These are phyloP conservation scores for Tanypteryx hageni DNA, from an alignment of 2,888 invertebrate species.

Conservation along the genomic window DNA sequence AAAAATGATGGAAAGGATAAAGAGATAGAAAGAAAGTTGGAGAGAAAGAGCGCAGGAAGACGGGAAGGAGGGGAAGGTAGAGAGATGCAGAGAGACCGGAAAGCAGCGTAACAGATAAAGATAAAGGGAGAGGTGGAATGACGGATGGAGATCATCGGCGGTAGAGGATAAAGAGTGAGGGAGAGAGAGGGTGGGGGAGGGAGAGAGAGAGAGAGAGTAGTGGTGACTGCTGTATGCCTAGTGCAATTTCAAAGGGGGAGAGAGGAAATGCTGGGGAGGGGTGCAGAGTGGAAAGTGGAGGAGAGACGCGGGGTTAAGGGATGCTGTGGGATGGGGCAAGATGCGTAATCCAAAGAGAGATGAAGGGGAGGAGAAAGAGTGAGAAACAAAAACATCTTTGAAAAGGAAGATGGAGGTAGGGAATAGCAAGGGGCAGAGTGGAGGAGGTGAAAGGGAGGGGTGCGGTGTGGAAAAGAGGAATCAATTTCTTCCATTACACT, in stretches of 20 bases:
- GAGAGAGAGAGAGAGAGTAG: background rate
- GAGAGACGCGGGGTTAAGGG: background rate
- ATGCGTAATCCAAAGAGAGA: background rate
- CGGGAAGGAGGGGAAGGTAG: background rate
- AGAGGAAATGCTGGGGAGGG: background rate
- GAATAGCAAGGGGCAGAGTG: background rate
- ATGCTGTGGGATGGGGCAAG: background rate
- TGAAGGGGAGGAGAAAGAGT: background rate
- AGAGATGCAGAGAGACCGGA: background rate
- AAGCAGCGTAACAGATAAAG: background rate
- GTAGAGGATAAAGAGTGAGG: background rate
- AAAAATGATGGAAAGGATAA: background rate
- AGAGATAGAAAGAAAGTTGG: background rate
- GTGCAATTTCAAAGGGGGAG: background rate
- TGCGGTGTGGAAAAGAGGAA: slow-evolving; percentile 26
- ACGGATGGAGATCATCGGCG: background rate
- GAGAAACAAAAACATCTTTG: slow-evolving; percentile 55
- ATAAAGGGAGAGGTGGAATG: background rate
- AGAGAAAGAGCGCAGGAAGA: background rate
- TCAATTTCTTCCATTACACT: slow-evolving; percentile 66
- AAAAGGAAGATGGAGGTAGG: background rate
- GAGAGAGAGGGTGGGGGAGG: background rate
- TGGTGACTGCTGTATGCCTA: background rate
- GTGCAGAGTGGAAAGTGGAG: background rate
- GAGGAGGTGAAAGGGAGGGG: background rate